Percentiles rank a stretch among this genome's conserved stretches.
These are phyloP conservation scores for Vombatus ursinus DNA, from an alignment of 2,113 vertebrate genomes.

Conservation along the genomic window DNA sequence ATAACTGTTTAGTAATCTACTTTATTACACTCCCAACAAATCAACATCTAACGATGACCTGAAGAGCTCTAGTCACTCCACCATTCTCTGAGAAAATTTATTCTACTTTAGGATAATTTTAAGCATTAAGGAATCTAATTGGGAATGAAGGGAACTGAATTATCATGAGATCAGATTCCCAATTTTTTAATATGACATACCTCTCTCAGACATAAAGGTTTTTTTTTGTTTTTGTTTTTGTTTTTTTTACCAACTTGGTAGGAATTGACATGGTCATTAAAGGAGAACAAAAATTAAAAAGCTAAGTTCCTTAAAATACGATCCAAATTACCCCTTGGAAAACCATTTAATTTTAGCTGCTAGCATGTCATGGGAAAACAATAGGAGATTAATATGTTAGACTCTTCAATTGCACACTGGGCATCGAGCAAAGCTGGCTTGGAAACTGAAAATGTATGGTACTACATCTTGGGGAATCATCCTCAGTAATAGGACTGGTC, in stretches of 20 bases:
- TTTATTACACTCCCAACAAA: neutral
- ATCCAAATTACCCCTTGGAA: neutral
- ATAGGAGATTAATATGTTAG: neutral
- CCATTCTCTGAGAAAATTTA: neutral
- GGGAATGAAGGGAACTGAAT: neutral
- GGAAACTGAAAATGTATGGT: neutral
- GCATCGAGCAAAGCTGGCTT: rapidly evolving
- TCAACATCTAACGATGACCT: neutral
- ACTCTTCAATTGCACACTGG: neutral
- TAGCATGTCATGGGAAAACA: neutral
- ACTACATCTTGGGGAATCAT: no score
- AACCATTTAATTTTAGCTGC: neutral
- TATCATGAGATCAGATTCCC: neutral
- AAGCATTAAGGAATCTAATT: neutral
- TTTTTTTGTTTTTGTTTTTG: neutral
- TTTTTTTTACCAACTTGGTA: no score
- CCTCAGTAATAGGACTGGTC: neutral
- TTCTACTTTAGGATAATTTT: neutral
- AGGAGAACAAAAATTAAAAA: neutral
- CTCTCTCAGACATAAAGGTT: neutral
- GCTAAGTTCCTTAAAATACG: neutral
- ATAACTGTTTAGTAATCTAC: neutral
- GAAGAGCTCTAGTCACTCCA: neutral
- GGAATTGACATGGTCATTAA: neutral
- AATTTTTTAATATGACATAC: neutral